These are phyloP conservation scores for Drosophila punjabiensis DNA, from an alignment of 1,140 invertebrate genomes.

Conservation along the genomic window DNA sequence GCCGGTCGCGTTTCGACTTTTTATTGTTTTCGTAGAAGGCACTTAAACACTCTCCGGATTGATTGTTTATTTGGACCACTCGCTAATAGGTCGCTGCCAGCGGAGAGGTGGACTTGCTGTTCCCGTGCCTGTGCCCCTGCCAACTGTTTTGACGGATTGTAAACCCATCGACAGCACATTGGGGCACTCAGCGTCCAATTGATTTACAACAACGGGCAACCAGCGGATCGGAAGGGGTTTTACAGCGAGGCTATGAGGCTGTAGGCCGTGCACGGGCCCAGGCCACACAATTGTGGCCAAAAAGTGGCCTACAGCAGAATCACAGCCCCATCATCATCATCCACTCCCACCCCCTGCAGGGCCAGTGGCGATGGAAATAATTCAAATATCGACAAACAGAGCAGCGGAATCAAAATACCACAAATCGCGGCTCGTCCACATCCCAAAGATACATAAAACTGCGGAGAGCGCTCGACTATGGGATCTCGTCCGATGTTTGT, in stretches of 20 bases:
- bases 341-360: slow-evolving; percentile 16
- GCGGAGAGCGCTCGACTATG: slow-evolving; percentile 4
- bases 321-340: slow-evolving; percentile 24
- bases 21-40: slow-evolving; percentile 32
- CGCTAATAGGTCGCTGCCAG: slow-evolving; percentile 56
- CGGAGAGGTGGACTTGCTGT: slow-evolving; percentile 57
- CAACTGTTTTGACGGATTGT: slow-evolving; percentile 80
- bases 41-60: slow-evolving; percentile 25
- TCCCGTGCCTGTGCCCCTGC: slow-evolving; percentile 30
- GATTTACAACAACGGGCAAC: slow-evolving; percentile 60
- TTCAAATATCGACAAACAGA: slow-evolving; percentile 76
- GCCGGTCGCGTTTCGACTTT: not conserved
- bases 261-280: slow-evolving; percentile 1
- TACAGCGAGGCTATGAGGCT: not conserved
- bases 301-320: slow-evolving; percentile 61
- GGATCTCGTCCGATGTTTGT: slow-evolving; percentile 50
- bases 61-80: slow-evolving; percentile 56
- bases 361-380: slow-evolving; percentile 72
- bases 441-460: slow-evolving; percentile 63
- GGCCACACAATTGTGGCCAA: slow-evolving; percentile 76
- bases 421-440: slow-evolving; percentile 58
- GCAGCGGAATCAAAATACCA: slow-evolving; percentile 53
- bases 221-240: slow-evolving; percentile 12
- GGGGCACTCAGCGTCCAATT: slow-evolving; percentile 72
- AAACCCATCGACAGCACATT: slow-evolving; percentile 81